Evolutionary conservation across 2,113 vertebrate genomes (phyloP).

Genomic region (Callocephalon fimbriatum): DNA sequence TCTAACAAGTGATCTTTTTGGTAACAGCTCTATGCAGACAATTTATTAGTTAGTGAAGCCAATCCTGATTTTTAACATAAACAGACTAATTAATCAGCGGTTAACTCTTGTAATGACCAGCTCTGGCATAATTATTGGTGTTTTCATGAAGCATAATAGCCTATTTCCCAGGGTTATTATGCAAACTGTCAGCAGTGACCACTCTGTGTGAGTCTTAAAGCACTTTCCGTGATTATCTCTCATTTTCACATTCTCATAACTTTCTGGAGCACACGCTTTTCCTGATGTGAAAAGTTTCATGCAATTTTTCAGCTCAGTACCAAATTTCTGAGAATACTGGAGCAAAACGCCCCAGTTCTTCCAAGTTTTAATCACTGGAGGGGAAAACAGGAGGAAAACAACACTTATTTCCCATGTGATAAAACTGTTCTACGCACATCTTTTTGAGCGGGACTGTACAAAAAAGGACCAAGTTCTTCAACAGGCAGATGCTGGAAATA

Average conservation of each 20-base stretch:
- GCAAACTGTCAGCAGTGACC: slow-evolving; percentile 39
- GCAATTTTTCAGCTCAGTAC: background rate
- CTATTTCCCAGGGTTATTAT: slow-evolving; percentile 31
- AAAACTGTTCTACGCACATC: fast-evolving
- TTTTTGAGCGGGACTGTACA: background rate
- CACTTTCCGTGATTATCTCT: background rate
- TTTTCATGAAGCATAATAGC: background rate
- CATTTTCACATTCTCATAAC: background rate
- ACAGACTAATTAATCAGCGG: slow-evolving; percentile 67
- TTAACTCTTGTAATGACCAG: slow-evolving; percentile 50
- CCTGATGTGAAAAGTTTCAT: background rate
- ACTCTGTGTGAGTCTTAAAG: background rate
- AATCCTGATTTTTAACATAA: slow-evolving; percentile 52
- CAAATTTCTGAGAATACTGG: background rate
- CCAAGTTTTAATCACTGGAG: background rate
- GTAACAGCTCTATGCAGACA: slow-evolving; percentile 43
- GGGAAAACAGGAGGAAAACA: background rate
- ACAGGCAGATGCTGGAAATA: background rate
- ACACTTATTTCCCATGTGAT: background rate
- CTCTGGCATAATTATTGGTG: slow-evolving; percentile 11
- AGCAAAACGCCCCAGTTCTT: background rate
- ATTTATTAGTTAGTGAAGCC: slow-evolving; percentile 56
- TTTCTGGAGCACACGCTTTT: background rate
- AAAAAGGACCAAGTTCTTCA: background rate
- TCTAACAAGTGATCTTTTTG: slow-evolving; percentile 52